phyloP scores from a whole-genome alignment of 2,113 vertebrate genomes.

The Pseudorhombus dupliciocellatus region DNA sequence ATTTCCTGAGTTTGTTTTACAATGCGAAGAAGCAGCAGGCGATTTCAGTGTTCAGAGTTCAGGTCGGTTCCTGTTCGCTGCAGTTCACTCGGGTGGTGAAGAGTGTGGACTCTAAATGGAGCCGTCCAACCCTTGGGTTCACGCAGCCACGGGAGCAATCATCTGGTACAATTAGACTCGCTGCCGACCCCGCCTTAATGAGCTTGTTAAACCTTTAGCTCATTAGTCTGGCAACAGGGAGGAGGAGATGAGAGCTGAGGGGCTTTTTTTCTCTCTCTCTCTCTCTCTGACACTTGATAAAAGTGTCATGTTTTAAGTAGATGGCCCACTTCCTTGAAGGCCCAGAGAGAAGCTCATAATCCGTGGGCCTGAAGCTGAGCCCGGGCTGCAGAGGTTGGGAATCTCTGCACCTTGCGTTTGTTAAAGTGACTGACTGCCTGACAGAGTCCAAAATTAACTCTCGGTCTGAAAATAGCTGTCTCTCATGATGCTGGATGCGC shows the following conservation, averaged over 20 bases:
- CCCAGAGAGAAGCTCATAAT: conserved; percentile 22
- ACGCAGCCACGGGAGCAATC: conserved; percentile 55
- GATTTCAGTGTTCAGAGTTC: too few relatives aligned
- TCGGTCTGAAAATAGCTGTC: too few relatives aligned
- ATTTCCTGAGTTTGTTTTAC: too few relatives aligned
- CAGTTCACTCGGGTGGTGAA: too few relatives aligned
- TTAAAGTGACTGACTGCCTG: too few relatives aligned
- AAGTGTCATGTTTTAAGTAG: conserved; percentile 39
- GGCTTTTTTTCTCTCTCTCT: background rate
- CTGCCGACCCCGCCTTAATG: conserved; percentile 57
- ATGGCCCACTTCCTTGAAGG: conserved; percentile 55
- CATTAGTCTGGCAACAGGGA: conserved; percentile 47
- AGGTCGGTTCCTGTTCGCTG: too few relatives aligned
- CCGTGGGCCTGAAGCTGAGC: background rate
- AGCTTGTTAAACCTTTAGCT: conserved; percentile 60
- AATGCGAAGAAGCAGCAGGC: too few relatives aligned
- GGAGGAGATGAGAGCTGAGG: conserved; percentile 27
- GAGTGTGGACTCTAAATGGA: conserved; percentile 51
- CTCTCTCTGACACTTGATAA: conserved; percentile 38
- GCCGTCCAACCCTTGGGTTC: conserved; percentile 50
- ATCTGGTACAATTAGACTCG: conserved; percentile 55
- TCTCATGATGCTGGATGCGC: too few relatives aligned
- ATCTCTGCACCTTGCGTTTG: too few relatives aligned
- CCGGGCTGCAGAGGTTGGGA: background rate
- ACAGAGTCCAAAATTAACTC: too few relatives aligned